Conservation (phyloP, 2,888 invertebrate genomes). For the Sarcophaga caerulescens region DNA sequence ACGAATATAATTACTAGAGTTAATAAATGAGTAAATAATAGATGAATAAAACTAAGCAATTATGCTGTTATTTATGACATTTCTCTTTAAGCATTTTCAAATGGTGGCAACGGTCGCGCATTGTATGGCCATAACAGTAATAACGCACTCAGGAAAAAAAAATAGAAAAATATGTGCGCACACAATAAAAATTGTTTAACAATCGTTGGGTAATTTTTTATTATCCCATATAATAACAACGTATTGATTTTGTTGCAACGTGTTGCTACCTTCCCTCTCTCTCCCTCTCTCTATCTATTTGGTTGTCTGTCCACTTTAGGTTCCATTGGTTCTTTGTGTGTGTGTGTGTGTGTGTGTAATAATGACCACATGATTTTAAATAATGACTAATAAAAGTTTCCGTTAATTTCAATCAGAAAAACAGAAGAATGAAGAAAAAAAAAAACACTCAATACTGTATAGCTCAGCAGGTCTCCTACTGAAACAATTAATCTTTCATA, state of each 20-base stretch:
- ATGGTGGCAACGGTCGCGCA: background rate
- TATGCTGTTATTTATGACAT: too few species aligned
- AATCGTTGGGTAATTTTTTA: slow-evolving; percentile 15
- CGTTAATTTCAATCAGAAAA: slow-evolving; percentile 63
- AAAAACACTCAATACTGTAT: background rate
- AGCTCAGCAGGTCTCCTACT: slow-evolving; percentile 58
- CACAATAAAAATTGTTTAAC: slow-evolving; percentile 43
- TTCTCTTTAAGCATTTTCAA: background rate
- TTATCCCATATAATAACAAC: background rate
- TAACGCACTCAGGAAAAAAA: background rate
- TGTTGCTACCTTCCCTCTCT: too few species aligned
- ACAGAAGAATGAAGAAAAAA: background rate
- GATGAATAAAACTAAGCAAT: too few species aligned
- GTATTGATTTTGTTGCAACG: too few species aligned
- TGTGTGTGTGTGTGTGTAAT: background rate
- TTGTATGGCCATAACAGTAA: background rate
- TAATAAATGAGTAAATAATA: too few species aligned
- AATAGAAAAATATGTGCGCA: too few species aligned
- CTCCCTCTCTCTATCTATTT: too few species aligned
- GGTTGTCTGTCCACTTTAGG: background rate
- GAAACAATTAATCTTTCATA: slow-evolving; percentile 64
- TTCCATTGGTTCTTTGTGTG: background rate
- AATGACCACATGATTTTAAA: slow-evolving; percentile 55
- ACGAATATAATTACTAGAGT: too few species aligned
- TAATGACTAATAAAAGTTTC: slow-evolving; percentile 64